Percentiles rank a stretch among this genome's conserved stretches.
phyloP scores from a whole-genome alignment of 2,797 vertebrate genomes.

The Acomys russatus region DNA sequence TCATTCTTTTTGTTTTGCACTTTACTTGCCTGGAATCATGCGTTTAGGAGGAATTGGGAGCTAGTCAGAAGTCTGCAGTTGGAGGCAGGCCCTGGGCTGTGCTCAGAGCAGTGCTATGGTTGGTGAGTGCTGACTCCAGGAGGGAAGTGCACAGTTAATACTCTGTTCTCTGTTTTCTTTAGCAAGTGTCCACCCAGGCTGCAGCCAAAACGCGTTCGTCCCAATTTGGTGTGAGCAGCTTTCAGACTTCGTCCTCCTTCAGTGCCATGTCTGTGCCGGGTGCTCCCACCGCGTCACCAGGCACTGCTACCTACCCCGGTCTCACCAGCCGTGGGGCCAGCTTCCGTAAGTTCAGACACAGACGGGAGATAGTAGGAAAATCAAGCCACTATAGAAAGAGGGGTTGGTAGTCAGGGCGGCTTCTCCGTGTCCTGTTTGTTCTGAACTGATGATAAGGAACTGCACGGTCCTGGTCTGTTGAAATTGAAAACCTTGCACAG shows the following conservation, averaged over 20 bases:
- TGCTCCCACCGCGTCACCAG: conserved; percentile 77
- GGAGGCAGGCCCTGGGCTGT: background rate
- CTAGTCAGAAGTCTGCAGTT: conserved; percentile 19
- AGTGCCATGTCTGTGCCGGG: conserved; percentile 89
- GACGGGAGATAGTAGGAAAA: background rate
- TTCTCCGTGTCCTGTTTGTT: background rate
- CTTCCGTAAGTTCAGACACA: conserved; percentile 87
- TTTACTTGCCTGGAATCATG: conserved; percentile 46
- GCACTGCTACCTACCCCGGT: conserved; percentile 83
- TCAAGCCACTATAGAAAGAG: background rate
- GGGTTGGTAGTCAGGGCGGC: conserved; percentile 27
- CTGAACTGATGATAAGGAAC: background rate
- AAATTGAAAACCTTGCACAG: background rate
- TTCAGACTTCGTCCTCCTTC: conserved; percentile 90
- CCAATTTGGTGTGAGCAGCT: conserved; percentile 90
- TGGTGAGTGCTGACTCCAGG: background rate
- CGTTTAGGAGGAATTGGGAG: background rate
- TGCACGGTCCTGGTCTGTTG: background rate
- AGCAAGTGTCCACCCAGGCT: conserved; percentile 77
- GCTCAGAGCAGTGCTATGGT: background rate
- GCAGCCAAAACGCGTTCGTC: conserved; percentile 92
- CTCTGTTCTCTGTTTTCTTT: conserved; percentile 1
- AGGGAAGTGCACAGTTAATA: background rate
- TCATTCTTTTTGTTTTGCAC: conserved; percentile 50
- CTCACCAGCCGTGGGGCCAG: conserved; percentile 82